Evolutionary conservation across 2,113 vertebrate species (phyloP).

Genomic region (Scophthalmus maximus): DNA sequence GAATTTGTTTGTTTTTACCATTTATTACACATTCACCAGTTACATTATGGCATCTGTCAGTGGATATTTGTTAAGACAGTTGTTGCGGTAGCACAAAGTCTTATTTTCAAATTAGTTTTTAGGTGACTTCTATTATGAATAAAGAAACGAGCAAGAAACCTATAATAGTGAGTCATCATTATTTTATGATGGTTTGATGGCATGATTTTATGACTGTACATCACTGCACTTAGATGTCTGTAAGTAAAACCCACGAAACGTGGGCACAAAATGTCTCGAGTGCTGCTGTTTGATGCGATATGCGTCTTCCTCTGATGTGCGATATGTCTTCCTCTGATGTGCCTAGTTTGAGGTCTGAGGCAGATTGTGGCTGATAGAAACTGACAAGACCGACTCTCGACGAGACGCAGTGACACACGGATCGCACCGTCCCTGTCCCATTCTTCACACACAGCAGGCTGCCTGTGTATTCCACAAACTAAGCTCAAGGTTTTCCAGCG

Average conservation of each 20-base stretch:
- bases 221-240: background rate
- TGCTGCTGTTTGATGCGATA: constrained; percentile 20
- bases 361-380: constrained; percentile 50
- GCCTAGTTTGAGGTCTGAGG: constrained; percentile 18
- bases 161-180: too few relatives aligned
- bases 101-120: background rate
- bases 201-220: too few relatives aligned
- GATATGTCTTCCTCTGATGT: constrained; percentile 21
- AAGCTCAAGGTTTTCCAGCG: background rate
- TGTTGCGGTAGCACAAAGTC: background rate
- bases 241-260: constrained; percentile 23
- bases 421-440: constrained; percentile 1
- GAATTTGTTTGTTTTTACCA: background rate
- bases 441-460: background rate
- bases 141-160: background rate
- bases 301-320: constrained; percentile 18
- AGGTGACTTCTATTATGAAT: too few relatives aligned
- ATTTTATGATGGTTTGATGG: too few relatives aligned
- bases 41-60: background rate
- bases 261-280: constrained; percentile 19
- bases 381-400: constrained; percentile 43
- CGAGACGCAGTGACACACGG: background rate
- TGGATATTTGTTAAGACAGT: background rate
- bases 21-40: background rate
- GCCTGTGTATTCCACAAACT: too few relatives aligned